Percentiles rank a stretch among this genome's conserved stretches.
phyloP scores from a whole-genome alignment of 1,140 invertebrate species.

The Aphelenchoides avenae region DNA sequence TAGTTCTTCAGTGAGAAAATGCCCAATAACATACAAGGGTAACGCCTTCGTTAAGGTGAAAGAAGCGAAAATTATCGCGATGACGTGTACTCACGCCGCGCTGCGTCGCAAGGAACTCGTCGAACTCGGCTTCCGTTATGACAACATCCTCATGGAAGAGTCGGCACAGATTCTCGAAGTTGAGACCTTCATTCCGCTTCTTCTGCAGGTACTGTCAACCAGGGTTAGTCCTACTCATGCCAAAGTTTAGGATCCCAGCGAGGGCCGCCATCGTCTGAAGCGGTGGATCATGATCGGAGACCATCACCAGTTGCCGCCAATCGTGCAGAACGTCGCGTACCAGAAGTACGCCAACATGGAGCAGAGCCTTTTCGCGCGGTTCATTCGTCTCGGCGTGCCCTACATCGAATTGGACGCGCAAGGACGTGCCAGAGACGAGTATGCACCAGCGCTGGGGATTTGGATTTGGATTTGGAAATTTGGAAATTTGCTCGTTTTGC shows the following conservation, averaged over 20 bases:
- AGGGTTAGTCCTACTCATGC: neutral
- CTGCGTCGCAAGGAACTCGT: constrained; percentile 92
- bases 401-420: constrained; percentile 95
- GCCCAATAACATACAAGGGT: too few species aligned
- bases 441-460: too few species aligned
- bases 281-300: constrained; percentile 99
- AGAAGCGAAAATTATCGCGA: constrained; percentile 98
- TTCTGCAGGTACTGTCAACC: constrained; percentile 70
- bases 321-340: constrained; percentile 99
- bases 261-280: constrained; percentile 89
- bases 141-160: constrained; percentile 69
- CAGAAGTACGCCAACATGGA: constrained; percentile 99
- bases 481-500: too few species aligned
- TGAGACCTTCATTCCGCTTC: constrained; percentile 95
- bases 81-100: constrained; percentile 99
- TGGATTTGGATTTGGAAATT: too few species aligned
- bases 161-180: constrained; percentile 98
- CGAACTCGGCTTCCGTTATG: constrained; percentile 70
- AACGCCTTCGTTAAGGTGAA: too few species aligned
- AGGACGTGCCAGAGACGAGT: too few species aligned
- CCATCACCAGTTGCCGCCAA: constrained; percentile 96
- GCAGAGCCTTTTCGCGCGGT: constrained; percentile 90
- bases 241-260: constrained; percentile 76
- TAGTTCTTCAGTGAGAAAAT: too few species aligned
- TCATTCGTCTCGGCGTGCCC: constrained; percentile 90